Base-by-base conservation (phyloP, 2,888 invertebrate species). In the Lampropteryx suffumata region DNA sequence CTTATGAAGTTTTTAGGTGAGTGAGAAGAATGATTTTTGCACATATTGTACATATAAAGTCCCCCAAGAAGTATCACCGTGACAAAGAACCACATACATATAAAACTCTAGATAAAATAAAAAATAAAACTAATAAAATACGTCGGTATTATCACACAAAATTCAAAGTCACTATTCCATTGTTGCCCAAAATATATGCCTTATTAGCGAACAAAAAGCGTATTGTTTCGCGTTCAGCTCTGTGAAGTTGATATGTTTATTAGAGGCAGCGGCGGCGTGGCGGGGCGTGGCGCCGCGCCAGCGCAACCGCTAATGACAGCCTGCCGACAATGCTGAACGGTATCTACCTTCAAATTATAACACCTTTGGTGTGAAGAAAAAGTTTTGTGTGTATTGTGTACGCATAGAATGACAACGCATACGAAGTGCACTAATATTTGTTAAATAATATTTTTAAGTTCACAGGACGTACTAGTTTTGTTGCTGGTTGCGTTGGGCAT, bases 181-280 rank as follows among this genome's bases (percentile, higher is more conserved):
- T 56, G 58, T 56, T 29, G 55, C 47, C 44, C 12, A 52, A 71
- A 72, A 76, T 78, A 76, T 72, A 61, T 69, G 65, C 67, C 69
- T 80, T 77, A 81, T 81, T 79, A 79, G 68, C 60, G 75, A 61
- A 73, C 71, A 76, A 73, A 69, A 69, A 66, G 61, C 65, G 54
- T 67, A 70, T 80, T 79, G 78, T 80, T 79, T 79, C 73, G 73
- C 53, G 55, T 32, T 48, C 46, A 45, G 57, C 46, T 42, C 49
- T 64, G 75, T 72, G 73, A 76, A 74, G 76, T 65, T 75, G 79
- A 78, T 77, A 76, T 72, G 76, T 76, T 78, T 76, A 78, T 78
- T 76, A 76, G 57, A 66, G 60, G 64, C 59, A 47, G 39, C 44
- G 44, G 39, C 35, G 28, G 47, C 29, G 41, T 6, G 34, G 40